Percentiles rank a stretch among this genome's conserved stretches.
These are phyloP conservation scores for Pristionchus fissidentatus DNA, from an alignment of 2,888 invertebrate species.

Conservation along the genomic window DNA sequence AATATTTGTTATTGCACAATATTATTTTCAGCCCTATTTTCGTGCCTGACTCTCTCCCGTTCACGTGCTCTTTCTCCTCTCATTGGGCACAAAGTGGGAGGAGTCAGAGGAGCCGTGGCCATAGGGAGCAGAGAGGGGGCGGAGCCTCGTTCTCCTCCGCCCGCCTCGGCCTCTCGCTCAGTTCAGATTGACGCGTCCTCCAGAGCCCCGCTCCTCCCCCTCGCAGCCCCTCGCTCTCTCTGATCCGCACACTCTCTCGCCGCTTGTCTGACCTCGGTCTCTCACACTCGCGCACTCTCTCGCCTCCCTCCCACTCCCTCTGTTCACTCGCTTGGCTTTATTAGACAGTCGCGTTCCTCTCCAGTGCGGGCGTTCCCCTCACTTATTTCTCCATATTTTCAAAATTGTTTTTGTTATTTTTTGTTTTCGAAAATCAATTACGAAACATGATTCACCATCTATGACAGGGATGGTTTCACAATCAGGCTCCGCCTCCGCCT, in stretches of 20 bases:
- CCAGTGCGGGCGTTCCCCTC: not conserved
- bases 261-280: not conserved
- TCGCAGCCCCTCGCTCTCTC: slow-evolving; percentile 19
- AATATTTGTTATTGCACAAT: not conserved
- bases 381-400: not conserved
- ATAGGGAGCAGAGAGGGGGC: not conserved
- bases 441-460: slow-evolving; percentile 27
- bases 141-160: not conserved
- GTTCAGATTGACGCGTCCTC: slow-evolving; percentile 35
- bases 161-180: not conserved
- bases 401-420: not conserved
- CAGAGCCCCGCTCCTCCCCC: not conserved
- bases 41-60: slow-evolving; percentile 25
- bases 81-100: not conserved
- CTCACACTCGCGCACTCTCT: not conserved
- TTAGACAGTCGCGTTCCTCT: not conserved
- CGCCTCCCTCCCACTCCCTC: not conserved
- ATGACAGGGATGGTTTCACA: not conserved
- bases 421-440: not conserved
- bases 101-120: not conserved
- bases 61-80: slow-evolving; percentile 31
- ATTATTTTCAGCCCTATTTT: not conserved
- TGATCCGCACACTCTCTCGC: not conserved
- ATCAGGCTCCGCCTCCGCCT: slow-evolving; percentile 36
- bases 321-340: not conserved